Percentiles rank a stretch among this genome's conserved stretches.
Evolutionary conservation across 1,140 invertebrate genomes (phyloP).

Genomic region (Lepidostoma basale): DNA sequence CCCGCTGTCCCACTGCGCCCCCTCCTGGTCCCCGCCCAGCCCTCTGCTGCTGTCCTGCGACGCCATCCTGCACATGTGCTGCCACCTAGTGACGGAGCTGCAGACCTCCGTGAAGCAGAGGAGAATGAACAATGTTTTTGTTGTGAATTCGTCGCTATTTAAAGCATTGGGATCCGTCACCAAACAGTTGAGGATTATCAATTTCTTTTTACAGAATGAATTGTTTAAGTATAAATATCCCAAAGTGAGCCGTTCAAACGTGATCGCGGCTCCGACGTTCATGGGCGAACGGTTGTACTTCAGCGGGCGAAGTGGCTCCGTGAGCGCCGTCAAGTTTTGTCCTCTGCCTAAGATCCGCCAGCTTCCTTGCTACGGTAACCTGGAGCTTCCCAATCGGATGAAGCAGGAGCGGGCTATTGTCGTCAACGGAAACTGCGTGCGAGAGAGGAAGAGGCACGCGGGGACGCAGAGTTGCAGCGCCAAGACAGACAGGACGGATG

Average conservation of each 20-base stretch:
- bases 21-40: background rate
- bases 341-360: slow-evolving; percentile 52
- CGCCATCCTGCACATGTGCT: background rate
- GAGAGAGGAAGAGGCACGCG: slow-evolving; percentile 29
- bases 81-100: background rate
- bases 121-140: slow-evolving; percentile 35
- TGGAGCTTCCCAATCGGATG: slow-evolving; percentile 56
- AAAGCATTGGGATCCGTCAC: slow-evolving; percentile 56
- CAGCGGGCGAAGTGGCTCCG: slow-evolving; percentile 49
- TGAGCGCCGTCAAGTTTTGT: slow-evolving; percentile 56
- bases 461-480: background rate
- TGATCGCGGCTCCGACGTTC: slow-evolving; percentile 51
- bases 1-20: background rate
- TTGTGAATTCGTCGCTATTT: slow-evolving; percentile 32
- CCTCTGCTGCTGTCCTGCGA: background rate
- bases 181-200: slow-evolving; percentile 55
- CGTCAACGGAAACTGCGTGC: slow-evolving; percentile 20
- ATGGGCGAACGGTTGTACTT: slow-evolving; percentile 48
- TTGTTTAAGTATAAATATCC: slow-evolving; percentile 58
- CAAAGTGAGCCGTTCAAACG: slow-evolving; percentile 55
- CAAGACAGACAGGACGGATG: background rate
- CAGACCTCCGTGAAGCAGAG: slow-evolving; percentile 11
- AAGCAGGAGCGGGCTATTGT: slow-evolving; percentile 51
- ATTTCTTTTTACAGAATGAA: slow-evolving; percentile 53
- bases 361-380: slow-evolving; percentile 59